Evolutionary conservation across 2,888 invertebrate species (phyloP), one percentile per base, ranked within the genome.

Genomic region (Stenodera caucasica): DNA sequence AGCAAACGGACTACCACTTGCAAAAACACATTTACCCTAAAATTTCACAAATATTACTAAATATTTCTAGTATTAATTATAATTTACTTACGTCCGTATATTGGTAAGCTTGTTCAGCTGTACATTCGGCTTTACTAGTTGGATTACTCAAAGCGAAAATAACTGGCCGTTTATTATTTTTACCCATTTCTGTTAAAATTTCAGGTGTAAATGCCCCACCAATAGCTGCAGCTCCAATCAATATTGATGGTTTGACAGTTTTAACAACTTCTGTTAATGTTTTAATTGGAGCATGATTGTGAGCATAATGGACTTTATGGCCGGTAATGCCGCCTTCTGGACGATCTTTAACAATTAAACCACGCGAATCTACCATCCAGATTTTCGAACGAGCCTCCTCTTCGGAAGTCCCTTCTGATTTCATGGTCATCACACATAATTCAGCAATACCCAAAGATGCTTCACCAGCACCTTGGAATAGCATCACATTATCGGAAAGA

Each of bases 81-180:
- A 40, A 64, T n/a, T 49, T n/a, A 76, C 83, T 81, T 75, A 94
- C 95, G 65, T 94, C 87, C 0, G 98, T 96, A 75, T 90, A 81
- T 40, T 80, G 85, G 81, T 98, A 99, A 3, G 98, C 98, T 73
- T 95, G 87, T 80, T 96, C 94, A n/a, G 99, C 99, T n/a, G 99
- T 98, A 78, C 99, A 99, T 82, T 99, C 99, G 0, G 99, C 96
- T 83, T 97, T 97, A 80, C 89, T 88, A 57, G 99, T 99, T 57
- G 99, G 99, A 84, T 99, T 99, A 78, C 98, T 98, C 51, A 99
- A 86, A 11, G 99, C 98, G 81, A 99, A 99, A 72, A 99, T 94
- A 64, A 99, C 89, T 2, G 99, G 99, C 56, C 85, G 84, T 21
- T 90, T 86, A 81, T 96, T 95, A 77, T 88, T 85, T 55, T 84